These are phyloP conservation scores for Xestoiulus laeticollis DNA, from an alignment of 2,888 invertebrate species.

Conservation along the genomic window DNA sequence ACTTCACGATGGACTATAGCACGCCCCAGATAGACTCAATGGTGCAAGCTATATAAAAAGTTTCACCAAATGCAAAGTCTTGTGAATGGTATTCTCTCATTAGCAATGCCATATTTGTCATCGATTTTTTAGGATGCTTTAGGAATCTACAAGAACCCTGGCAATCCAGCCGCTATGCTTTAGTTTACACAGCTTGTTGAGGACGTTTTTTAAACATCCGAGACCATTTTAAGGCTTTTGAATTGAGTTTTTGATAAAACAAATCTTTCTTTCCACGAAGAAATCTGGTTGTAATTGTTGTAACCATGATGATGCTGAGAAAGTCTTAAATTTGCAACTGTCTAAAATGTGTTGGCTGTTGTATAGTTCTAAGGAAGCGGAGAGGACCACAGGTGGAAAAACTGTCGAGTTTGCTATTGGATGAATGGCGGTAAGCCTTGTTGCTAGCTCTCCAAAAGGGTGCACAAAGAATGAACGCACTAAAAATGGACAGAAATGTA, in stretches of 20 bases:
- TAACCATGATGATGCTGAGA: not conserved
- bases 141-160: too few species aligned
- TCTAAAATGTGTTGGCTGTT: not conserved
- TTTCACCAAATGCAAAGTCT: too few species aligned
- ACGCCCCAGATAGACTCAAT: too few species aligned
- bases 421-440: not conserved
- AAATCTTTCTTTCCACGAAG: not conserved
- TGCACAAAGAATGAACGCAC: not conserved
- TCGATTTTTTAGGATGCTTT: too few species aligned
- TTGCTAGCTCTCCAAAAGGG: not conserved
- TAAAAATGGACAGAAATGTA: constrained; percentile 9
- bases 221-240: not conserved
- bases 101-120: too few species aligned
- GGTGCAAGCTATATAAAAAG: too few species aligned
- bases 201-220: too few species aligned
- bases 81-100: too few species aligned
- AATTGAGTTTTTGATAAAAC: too few species aligned
- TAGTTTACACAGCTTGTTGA: too few species aligned
- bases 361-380: not conserved
- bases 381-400: not conserved
- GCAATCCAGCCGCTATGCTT: too few species aligned
- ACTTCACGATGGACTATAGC: too few species aligned
- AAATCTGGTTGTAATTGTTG: not conserved
- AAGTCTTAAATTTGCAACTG: not conserved
- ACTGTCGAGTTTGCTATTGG: not conserved